Percentiles rank a stretch among this genome's conserved stretches.
Evolutionary conservation across 2,797 vertebrate species (phyloP).

Genomic region (Chaetophractus vellerosus): DNA sequence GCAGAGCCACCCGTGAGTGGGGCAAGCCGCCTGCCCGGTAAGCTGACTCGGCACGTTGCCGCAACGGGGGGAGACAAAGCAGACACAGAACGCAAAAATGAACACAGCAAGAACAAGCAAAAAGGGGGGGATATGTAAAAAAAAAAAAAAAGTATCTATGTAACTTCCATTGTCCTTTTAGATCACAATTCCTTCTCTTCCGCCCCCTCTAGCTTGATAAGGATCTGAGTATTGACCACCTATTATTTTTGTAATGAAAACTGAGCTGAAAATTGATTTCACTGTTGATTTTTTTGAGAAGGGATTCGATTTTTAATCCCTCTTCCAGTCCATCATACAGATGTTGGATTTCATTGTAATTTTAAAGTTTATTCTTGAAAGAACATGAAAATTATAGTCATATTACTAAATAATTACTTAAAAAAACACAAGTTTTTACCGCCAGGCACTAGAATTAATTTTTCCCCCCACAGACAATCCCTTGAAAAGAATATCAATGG

Average conservation of each 20-base stretch:
- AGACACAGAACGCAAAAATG: too few relatives aligned
- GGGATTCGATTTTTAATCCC: not conserved
- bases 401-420: not conserved
- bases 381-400: not conserved
- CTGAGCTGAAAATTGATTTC: not conserved
- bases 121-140: too few relatives aligned
- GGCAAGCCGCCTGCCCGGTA: too few relatives aligned
- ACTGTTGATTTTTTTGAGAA: not conserved
- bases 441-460: not conserved
- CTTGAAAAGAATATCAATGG: not conserved
- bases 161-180: not conserved
- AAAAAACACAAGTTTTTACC: not conserved
- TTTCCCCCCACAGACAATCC: not conserved
- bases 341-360: conserved; percentile 21
- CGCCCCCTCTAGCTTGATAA: too few relatives aligned
- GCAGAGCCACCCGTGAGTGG: too few relatives aligned
- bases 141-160: not conserved
- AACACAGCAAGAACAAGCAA: too few relatives aligned
- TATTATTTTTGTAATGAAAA: conserved; percentile 17
- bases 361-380: not conserved
- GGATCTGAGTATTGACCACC: not conserved
- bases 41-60: too few relatives aligned
- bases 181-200: not conserved
- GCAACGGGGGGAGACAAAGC: too few relatives aligned
- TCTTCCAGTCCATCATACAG: too few relatives aligned